These are phyloP conservation scores for Clarias macrocephalus DNA, from an alignment of 2,113 vertebrate species.

Conservation along the genomic window DNA sequence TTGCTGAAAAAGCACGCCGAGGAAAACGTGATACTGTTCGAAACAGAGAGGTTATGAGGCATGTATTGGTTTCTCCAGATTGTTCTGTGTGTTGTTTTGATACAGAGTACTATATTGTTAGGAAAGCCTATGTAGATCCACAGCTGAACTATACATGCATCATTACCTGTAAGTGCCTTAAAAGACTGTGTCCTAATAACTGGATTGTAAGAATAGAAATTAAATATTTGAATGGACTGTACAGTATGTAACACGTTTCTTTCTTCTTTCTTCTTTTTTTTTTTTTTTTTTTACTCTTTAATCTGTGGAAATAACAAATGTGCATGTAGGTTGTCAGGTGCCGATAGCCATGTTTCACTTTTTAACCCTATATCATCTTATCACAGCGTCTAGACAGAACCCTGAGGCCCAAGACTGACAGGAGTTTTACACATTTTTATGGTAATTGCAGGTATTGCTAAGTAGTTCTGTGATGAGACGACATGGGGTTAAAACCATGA, in stretches of 20 bases:
- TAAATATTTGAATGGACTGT: constrained; percentile 11
- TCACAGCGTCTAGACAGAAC: neutral
- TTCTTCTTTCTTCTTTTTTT: neutral
- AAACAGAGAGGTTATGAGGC: neutral
- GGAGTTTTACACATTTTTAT: neutral
- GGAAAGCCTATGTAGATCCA: neutral
- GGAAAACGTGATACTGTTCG: neutral
- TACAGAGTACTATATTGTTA: neutral
- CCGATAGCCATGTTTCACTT: neutral
- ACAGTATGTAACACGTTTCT: neutral
- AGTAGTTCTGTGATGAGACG: neutral
- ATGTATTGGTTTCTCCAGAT: neutral
- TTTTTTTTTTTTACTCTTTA: neutral
- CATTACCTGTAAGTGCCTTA: constrained; percentile 16
- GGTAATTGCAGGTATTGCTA: neutral
- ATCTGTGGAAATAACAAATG: neutral
- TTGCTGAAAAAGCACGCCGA: neutral
- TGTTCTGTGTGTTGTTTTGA: neutral
- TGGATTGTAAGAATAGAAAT: constrained; percentile 19
- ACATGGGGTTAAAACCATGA: neutral
- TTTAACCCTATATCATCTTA: neutral
- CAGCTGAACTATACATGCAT: constrained; percentile 10
- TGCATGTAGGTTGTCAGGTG: neutral
- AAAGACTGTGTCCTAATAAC: constrained; percentile 15
- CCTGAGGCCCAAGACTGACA: neutral